These are phyloP conservation scores for Iguana delicatissima DNA, from an alignment of 2,797 vertebrate genomes.

Conservation along the genomic window DNA sequence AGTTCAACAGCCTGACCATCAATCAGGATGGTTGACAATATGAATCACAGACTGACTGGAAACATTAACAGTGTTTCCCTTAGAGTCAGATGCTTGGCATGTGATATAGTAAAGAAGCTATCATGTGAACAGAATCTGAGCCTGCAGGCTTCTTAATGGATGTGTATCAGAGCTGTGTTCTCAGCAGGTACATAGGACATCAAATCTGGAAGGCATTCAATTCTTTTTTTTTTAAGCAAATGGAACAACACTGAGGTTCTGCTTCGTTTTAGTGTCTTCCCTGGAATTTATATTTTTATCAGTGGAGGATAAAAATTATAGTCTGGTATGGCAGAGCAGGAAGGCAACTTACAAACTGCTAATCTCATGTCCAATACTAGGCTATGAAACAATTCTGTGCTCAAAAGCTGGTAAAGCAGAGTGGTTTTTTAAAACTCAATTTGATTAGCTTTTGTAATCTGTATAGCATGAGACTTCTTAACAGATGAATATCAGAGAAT, in stretches of 20 bases:
- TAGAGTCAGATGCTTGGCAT: conserved; percentile 58
- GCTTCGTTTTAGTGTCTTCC: not conserved
- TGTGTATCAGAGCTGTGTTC: not conserved
- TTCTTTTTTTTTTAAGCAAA: not conserved
- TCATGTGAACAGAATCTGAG: not conserved
- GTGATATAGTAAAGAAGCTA: conserved; percentile 45
- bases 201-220: not conserved
- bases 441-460: not conserved
- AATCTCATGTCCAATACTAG: not conserved
- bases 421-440: not conserved
- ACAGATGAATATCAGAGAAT: too few species aligned
- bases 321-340: not conserved
- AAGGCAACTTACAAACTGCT: not conserved
- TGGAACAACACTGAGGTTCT: not conserved
- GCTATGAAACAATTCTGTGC: not conserved
- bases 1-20: not conserved
- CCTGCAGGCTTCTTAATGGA: conserved; percentile 28
- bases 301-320: not conserved
- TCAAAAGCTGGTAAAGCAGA: not conserved
- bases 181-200: not conserved
- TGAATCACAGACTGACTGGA: not conserved
- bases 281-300: not conserved
- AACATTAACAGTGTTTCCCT: conserved; percentile 32
- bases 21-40: conserved; percentile 22
- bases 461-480: not conserved